Percentiles rank a stretch among this genome's conserved stretches.
phyloP scores from a whole-genome alignment of 2,888 invertebrate species.

The Leptogaster cylindrica region DNA sequence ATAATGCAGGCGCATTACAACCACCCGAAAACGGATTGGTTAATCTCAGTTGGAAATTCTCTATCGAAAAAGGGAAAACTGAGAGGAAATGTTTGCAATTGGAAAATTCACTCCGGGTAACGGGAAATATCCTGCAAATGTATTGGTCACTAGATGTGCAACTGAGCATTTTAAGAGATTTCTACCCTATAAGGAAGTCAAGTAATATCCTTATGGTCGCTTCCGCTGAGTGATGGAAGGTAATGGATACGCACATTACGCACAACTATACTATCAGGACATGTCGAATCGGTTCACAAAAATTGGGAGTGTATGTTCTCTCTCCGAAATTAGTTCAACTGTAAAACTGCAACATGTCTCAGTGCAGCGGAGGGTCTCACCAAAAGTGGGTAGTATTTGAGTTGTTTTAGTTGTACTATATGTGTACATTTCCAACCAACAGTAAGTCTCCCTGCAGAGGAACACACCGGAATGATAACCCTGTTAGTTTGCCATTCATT shows the following conservation, averaged over 20 bases:
- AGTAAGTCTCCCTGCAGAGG: conserved; percentile 13
- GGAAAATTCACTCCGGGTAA: conserved; percentile 26
- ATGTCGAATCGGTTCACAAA: background rate
- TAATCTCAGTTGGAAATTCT: conserved; percentile 11
- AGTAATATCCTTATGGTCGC: background rate
- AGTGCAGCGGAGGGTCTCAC: background rate
- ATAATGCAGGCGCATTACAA: conserved; percentile 9
- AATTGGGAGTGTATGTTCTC: conserved; percentile 3
- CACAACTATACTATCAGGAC: background rate
- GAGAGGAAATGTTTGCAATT: conserved; percentile 34
- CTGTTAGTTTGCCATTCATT: conserved; percentile 29
- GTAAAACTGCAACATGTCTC: background rate
- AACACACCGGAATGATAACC: conserved; percentile 13
- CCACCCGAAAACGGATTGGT: conserved; percentile 11
- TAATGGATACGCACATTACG: conserved; percentile 2
- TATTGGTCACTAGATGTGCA: conserved; percentile 21
- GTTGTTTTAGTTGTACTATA: conserved; percentile 6
- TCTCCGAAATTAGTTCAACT: background rate
- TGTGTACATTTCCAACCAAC: conserved; percentile 25
- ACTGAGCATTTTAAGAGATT: conserved; percentile 31
- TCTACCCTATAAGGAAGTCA: conserved; percentile 5
- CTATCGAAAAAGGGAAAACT: conserved; percentile 9
- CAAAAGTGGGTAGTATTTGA: conserved; percentile 8
- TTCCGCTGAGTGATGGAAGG: background rate
- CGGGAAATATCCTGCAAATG: background rate